Percentiles rank a stretch among this genome's conserved stretches.
Evolutionary conservation across 2,888 invertebrate genomes (phyloP).

Genomic region (Spialia ferax): DNA sequence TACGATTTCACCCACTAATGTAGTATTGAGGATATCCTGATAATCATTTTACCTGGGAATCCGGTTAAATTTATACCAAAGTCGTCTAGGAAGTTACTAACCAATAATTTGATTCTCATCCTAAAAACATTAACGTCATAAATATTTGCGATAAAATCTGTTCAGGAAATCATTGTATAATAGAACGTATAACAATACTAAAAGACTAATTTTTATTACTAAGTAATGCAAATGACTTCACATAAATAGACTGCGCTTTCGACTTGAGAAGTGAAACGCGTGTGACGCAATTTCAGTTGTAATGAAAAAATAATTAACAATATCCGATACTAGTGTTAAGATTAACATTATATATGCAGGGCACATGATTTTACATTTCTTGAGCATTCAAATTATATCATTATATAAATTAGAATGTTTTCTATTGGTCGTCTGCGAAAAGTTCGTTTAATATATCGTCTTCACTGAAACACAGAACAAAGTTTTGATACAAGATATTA

Average conservation of each 20-base stretch:
- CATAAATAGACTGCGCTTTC: constrained; percentile 31
- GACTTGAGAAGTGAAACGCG: constrained; percentile 29
- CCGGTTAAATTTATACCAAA: constrained; percentile 27
- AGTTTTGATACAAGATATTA: too few species aligned
- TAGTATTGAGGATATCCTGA: constrained; percentile 29
- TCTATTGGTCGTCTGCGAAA: too few species aligned
- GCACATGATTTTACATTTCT: constrained; percentile 13
- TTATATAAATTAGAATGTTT: too few species aligned
- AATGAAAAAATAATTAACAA: constrained; percentile 18
- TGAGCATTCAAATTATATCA: too few species aligned
- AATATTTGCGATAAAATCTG: constrained; percentile 13
- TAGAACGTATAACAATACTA: neutral
- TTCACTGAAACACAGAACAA: too few species aligned
- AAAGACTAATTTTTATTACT: constrained; percentile 22
- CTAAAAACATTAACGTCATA: neutral
- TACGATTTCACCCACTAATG: constrained; percentile 21
- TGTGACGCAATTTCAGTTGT: constrained; percentile 30
- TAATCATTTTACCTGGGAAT: constrained; percentile 17
- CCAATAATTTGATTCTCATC: constrained; percentile 14
- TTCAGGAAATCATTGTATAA: constrained; percentile 21
- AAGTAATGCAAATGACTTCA: constrained; percentile 34
- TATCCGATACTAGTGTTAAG: constrained; percentile 24
- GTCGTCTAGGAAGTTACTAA: constrained; percentile 10
- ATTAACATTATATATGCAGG: constrained; percentile 21
- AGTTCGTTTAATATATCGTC: too few species aligned